Evolutionary conservation across 2,113 vertebrate species (phyloP), one percentile per base, ranked within the genome.

Genomic region (Tangachromis dhanisi): DNA sequence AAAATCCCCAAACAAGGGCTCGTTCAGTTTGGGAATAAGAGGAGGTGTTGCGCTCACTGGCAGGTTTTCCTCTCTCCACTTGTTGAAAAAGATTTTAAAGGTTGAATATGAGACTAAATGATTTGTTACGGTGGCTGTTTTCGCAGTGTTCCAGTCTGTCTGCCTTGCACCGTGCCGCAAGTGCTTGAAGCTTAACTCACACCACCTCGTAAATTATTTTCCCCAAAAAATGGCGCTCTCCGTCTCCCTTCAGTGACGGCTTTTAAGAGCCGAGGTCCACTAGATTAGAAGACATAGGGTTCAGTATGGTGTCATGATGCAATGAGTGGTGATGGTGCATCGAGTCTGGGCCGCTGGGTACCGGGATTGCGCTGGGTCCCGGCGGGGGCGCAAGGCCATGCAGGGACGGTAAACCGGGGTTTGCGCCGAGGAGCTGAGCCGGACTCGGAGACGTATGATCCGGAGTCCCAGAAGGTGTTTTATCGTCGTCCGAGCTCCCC

Each of bases 271-370:
- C 99, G 55, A 99, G 97, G 96, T 99, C 98, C 91, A 99, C 98
- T 89, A 99, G 93, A 92, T 98, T 99, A 89, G 99, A 99, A 49
- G 99, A 99, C 98, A 99, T 99, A 93, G 98, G 97, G 96, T 99
- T 99, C 96, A 99, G 98, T 95, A 99, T 99, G 94, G 97, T 97
- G 97, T 99, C 98, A 94, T 99, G 99, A 96, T 99, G 98, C 96
- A 99, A 96, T 83, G 97, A 96, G 95, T 99, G 99, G 90, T 99
- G 99, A 87, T 98, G 98, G 93, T 99, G 98, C 96, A 98, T 96
- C 24, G 98, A 96, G 91, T 99, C 98, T 5, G 96, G 88, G n/a
- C 97, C 90, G 76, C 97, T 97, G 16, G 98, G 97, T 80, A 99
- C 98, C 3, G 98, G 98, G 88, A 99, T 97, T 40, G 98, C 98